Conservation (phyloP, 2,888 invertebrate species). For the Therioaphis trifolii region DNA sequence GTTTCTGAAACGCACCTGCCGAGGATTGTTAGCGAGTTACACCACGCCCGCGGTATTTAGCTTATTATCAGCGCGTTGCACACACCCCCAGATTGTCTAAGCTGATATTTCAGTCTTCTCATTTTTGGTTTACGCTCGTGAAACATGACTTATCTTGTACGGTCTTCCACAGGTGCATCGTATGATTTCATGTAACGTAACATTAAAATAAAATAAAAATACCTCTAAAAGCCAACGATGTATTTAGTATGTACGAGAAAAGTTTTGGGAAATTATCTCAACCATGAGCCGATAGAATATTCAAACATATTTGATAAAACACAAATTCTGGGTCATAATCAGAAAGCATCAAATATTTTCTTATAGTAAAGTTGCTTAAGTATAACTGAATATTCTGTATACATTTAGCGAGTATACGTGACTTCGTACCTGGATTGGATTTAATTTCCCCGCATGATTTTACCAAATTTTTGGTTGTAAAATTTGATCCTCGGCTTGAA, state of each 20-base stretch:
- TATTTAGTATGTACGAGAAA: neutral
- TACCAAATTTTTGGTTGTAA: too few relatives aligned
- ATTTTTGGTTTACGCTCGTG: conserved; percentile 33
- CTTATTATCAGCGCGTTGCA: conserved; percentile 50
- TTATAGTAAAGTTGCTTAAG: too few relatives aligned
- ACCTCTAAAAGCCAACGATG: neutral
- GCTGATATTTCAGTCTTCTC: conserved; percentile 15
- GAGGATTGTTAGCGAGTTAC: conserved; percentile 18
- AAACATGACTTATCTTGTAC: conserved; percentile 56
- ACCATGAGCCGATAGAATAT: neutral
- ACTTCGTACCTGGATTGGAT: too few relatives aligned
- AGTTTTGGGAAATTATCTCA: neutral
- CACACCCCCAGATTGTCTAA: conserved; percentile 9
- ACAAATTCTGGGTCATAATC: too few relatives aligned
- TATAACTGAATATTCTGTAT: too few relatives aligned
- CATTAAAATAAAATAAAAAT: neutral
- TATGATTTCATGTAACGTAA: neutral
- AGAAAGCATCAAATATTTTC: too few relatives aligned
- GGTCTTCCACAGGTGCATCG: conserved; percentile 20
- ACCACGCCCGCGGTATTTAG: conserved; percentile 27
- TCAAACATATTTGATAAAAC: too few relatives aligned
- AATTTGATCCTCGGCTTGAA: too few relatives aligned
- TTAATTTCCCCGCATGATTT: too few relatives aligned
- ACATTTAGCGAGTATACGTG: too few relatives aligned
- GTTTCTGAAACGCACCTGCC: neutral